These are phyloP conservation scores for Channa argus DNA, from an alignment of 2,113 vertebrate species.

Conservation along the genomic window DNA sequence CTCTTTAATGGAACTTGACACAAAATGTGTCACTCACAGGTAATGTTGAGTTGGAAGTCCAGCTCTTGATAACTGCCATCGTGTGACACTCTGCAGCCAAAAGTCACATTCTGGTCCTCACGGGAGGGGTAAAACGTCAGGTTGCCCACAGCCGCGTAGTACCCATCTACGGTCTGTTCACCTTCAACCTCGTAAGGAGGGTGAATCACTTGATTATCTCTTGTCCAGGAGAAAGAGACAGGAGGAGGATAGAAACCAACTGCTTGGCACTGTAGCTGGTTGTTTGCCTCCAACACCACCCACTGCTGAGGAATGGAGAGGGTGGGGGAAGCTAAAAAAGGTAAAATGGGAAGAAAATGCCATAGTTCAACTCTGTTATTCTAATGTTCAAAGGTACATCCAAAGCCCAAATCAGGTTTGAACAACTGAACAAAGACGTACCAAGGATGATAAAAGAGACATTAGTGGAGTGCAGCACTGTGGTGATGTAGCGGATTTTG, in stretches of 20 bases:
- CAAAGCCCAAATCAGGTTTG: background rate
- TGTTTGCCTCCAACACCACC: constrained; percentile 70
- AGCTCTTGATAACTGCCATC: constrained; percentile 43
- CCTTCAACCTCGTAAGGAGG: constrained; percentile 37
- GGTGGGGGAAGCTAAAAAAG: constrained; percentile 60
- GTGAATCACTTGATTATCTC: constrained; percentile 59
- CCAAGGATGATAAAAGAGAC: constrained; percentile 74
- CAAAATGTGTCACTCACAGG: constrained; percentile 67
- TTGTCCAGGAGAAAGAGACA: constrained; percentile 81
- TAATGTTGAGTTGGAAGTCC: constrained; percentile 74
- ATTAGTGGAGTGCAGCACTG: constrained; percentile 45
- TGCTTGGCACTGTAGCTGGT: constrained; percentile 72
- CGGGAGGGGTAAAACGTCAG: constrained; percentile 72
- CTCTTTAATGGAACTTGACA: too few species aligned
- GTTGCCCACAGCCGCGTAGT: constrained; percentile 70
- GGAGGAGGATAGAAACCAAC: constrained; percentile 77
- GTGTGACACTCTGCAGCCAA: constrained; percentile 79
- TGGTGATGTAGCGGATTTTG: constrained; percentile 69
- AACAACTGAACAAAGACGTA: constrained; percentile 44
- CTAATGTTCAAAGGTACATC: background rate
- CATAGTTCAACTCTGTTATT: background rate
- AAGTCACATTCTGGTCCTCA: constrained; percentile 77
- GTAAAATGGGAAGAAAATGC: background rate
- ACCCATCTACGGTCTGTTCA: constrained; percentile 63
- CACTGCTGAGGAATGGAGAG: constrained; percentile 69